Evolutionary conservation across 2,797 vertebrate genomes (phyloP), one percentile per base, ranked within the genome.

Genomic region (Bryconaethiops microstoma): DNA sequence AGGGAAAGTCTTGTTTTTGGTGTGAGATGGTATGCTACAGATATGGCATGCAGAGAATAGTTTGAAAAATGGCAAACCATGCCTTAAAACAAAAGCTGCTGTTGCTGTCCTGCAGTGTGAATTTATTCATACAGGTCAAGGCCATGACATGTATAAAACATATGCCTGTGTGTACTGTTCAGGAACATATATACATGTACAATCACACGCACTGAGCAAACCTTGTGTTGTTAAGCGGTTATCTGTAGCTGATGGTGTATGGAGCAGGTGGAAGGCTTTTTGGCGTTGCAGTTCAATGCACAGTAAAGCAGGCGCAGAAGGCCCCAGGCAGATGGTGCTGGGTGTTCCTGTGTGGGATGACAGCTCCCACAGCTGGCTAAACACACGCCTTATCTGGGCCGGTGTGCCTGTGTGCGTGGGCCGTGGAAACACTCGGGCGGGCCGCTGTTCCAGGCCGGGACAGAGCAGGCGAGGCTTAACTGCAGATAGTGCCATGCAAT

Each of bases 291-390:
- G 90, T 87, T 91, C 70, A 77, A 85, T 90, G 91, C 81, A 85
- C 90, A 90, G 88, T 88, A 82, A 90, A 92, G 91, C 91, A 87
- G 82, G 82, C 87, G 86, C 40, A 78, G 85, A 78, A 82, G 72
- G 85, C 87, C 85, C 87, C 60, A 84, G 86, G 90, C 90, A 92
- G 91, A 93, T 92, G 92, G 83, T 91, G 90, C 89, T 84, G 88
- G 89, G 89, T 85, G 81, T 88, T 91, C 74, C 85, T 84, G 87
- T 88, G 19, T 85, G 52, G 89, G 81, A 89, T 90, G 83, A 74
- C 78, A 82, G 75, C 54, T 76, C 81, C 87, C 68, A 83, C 88
- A 86, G 83, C 48, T n/a, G 82, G 82, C 87, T 79, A 86, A 87
- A 84, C 78, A 74, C 73, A 87, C 80, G 77, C 82, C 89, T 94